Evolutionary conservation across 2,888 invertebrate species (phyloP), one percentile per base, ranked within the genome.

Genomic region (Tetranychus truncatus): DNA sequence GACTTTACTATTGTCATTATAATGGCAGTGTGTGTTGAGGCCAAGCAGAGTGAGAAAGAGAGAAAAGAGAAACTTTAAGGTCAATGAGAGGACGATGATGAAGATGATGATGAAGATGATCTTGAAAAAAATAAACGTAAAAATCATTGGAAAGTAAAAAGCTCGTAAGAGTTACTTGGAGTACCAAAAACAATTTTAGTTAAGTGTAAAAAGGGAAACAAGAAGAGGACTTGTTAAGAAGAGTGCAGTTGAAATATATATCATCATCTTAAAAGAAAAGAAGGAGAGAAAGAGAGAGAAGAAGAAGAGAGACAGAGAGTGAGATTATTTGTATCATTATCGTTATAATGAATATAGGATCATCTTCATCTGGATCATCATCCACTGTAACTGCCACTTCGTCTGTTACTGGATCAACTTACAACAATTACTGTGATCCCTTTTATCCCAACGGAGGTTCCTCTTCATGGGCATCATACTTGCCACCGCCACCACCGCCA

Each of bases 361-460:
- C 73, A 76, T 74, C 74, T 67, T 76, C 76, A 45, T 76, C 76
- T 15, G 46, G 21, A 55, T 74, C 76, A 24, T 69, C 76, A 6
- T 76, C 76, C 45, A 44, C 76, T 18, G 46, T 24, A 11, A 11
- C 20, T 66, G n/a, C 69, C 11, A 24, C 20, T 69, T 11, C 71
- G n/a, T 74, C 66, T 34, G 34, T 34, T 34, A 34, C 34, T 34
- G 34, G 34, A 34, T 34, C 34, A 34, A 34, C 34, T 34, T 34
- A 34, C 45, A 71, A 74, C 45, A 55, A 74, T 45, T 77, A 74
- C 69, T 77, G 76, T 71, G 77, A 77, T 21, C 73, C 77, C 15
- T 77, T 77, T 71, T 77, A 77, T 34, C 34, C 72, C 15, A 72
- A 72, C 44, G 72, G 72, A n/a, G 72, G 44, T 45, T 75, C 21